Percentiles rank a stretch among this genome's conserved stretches.
Evolutionary conservation across 2,113 vertebrate species (phyloP).

Genomic region (Menura novaehollandiae): DNA sequence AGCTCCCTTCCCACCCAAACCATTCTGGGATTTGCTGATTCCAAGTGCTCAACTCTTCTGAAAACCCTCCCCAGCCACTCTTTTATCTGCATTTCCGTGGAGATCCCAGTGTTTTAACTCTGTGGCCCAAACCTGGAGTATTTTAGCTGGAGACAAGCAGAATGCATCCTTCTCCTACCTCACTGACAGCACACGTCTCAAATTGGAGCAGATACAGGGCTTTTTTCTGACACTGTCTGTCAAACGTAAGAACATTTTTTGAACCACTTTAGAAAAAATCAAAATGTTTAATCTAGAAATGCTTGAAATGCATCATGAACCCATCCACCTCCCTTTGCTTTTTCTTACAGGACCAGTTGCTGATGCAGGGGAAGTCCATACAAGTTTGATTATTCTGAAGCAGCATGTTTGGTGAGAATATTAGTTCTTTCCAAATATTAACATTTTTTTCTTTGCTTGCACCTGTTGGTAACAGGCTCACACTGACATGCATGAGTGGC

Average conservation of each 20-base stretch:
- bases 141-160: background rate
- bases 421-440: background rate
- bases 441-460: background rate
- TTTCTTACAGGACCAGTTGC: background rate
- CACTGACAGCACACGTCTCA: background rate
- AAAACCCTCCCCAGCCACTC: background rate
- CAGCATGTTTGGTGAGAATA: background rate
- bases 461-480: background rate
- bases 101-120: background rate
- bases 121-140: background rate
- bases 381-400: background rate
- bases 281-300: constrained; percentile 10
- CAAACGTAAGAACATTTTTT: background rate
- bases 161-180: background rate
- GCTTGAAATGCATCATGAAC: background rate
- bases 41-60: background rate
- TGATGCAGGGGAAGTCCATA: background rate
- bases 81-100: background rate
- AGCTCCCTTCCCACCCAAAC: background rate
- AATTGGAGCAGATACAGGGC: background rate
- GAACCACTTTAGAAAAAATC: background rate
- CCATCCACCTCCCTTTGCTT: background rate
- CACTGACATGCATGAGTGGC: background rate
- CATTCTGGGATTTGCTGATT: no score
- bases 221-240: background rate